Percentiles rank a stretch among this genome's conserved stretches.
phyloP scores from a whole-genome alignment of 2,888 invertebrate genomes.

The Herminia tarsipennalis region DNA sequence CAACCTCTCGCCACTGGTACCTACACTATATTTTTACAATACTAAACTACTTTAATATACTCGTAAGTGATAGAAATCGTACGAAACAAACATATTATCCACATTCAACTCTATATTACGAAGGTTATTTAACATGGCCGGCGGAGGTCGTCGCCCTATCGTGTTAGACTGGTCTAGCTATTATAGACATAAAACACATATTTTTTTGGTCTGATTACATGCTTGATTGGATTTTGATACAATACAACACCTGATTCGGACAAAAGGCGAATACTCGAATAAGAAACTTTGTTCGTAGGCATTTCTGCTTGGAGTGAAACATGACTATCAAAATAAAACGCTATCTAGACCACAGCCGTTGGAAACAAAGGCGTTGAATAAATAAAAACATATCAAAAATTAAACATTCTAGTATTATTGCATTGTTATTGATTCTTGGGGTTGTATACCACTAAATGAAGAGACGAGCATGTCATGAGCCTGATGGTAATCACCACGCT shows the following conservation, averaged over 20 bases:
- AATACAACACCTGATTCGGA: slow-evolving; percentile 15
- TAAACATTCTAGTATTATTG: no score
- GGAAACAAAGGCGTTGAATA: not conserved
- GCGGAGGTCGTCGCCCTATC: slow-evolving; percentile 25
- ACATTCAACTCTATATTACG: not conserved
- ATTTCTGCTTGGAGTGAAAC: no score
- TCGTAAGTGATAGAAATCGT: no score
- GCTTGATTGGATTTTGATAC: slow-evolving; percentile 37
- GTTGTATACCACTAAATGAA: no score
- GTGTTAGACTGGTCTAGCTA: slow-evolving; percentile 22
- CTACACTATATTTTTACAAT: no score
- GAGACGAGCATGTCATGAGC: no score
- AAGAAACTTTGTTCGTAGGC: no score
- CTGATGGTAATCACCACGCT: no score
- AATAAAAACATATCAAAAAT: not conserved
- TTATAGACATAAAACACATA: slow-evolving; percentile 35
- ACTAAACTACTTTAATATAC: no score
- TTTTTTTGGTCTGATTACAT: slow-evolving; percentile 36
- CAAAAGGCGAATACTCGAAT: slow-evolving; percentile 16
- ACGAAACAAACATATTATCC: not conserved
- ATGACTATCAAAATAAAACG: no score
- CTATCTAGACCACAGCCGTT: not conserved
- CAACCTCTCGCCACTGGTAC: no score
- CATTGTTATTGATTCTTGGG: no score
- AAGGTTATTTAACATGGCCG: slow-evolving; percentile 19